These are phyloP conservation scores for Lottia scabra DNA, from an alignment of 2,888 invertebrate genomes.

Conservation along the genomic window DNA sequence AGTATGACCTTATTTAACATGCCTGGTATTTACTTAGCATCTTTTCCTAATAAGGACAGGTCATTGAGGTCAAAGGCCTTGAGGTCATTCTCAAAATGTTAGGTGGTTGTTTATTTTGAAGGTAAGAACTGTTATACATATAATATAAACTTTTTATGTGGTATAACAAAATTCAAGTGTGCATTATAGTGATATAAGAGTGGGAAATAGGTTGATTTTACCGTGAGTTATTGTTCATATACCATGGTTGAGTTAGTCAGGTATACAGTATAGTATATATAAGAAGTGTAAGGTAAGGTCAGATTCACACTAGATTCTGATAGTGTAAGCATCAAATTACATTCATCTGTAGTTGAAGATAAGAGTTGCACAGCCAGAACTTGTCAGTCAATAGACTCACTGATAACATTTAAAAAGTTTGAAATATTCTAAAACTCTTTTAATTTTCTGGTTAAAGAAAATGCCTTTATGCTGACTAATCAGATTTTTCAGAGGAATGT, in stretches of 20 bases:
- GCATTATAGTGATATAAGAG: background rate
- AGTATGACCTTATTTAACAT: background rate
- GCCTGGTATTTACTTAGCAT: background rate
- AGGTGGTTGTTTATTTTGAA: conserved; percentile 2
- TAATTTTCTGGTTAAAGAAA: too few species aligned
- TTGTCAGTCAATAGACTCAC: too few species aligned
- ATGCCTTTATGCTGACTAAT: too few species aligned
- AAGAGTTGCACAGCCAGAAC: background rate
- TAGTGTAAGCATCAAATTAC: background rate
- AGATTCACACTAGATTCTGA: background rate
- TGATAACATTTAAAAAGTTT: too few species aligned
- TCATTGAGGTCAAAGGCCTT: background rate
- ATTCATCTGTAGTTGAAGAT: background rate
- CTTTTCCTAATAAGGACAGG: conserved; percentile 2
- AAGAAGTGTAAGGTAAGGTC: background rate
- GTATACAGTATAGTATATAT: background rate
- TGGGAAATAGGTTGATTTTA: background rate
- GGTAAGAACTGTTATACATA: background rate
- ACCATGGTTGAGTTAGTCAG: background rate
- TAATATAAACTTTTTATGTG: background rate
- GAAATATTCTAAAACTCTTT: too few species aligned
- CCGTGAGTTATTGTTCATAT: background rate
- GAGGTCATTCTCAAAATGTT: background rate
- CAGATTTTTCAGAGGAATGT: too few species aligned
- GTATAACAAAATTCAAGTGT: background rate